Evolutionary conservation across 2,113 vertebrate species (phyloP).

Genomic region (Tamias sibiricus): DNA sequence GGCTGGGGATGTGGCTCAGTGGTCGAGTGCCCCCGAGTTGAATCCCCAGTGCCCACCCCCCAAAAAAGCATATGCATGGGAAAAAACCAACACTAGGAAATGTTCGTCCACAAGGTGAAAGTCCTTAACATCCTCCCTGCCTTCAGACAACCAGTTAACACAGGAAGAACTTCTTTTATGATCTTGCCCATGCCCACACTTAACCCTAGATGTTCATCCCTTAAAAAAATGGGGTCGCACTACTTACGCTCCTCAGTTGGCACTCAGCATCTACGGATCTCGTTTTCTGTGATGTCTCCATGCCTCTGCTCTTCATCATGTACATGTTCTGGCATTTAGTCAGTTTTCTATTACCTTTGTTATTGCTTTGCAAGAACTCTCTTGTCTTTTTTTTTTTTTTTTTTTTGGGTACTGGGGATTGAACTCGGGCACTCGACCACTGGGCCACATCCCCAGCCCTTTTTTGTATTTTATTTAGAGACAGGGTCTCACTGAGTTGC

Average conservation of each 20-base stretch:
- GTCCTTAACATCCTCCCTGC: not conserved
- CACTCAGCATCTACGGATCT: too few species aligned
- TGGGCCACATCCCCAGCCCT: too few species aligned
- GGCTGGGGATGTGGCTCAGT: too few species aligned
- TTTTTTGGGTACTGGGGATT: too few species aligned
- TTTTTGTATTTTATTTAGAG: too few species aligned
- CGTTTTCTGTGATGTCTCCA: not conserved
- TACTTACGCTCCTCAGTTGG: not conserved
- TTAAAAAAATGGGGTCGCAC: not conserved
- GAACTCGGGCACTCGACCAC: too few species aligned
- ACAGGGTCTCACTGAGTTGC: too few species aligned
- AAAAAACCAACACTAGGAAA: not conserved
- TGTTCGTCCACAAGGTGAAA: not conserved
- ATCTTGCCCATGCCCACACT: not conserved
- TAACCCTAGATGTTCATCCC: not conserved
- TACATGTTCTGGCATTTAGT: not conserved
- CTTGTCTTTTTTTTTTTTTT: not conserved
- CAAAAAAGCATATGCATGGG: not conserved
- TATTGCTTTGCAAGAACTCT: not conserved
- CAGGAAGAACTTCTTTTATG: not conserved
- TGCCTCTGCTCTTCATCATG: rapidly evolving
- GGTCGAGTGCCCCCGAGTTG: too few species aligned
- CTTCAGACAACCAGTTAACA: not conserved
- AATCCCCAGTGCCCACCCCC: too few species aligned
- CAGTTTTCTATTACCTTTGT: not conserved